Evolutionary conservation across 2,113 vertebrate species (phyloP).

Genomic region (Tragelaphus imberbis): DNA sequence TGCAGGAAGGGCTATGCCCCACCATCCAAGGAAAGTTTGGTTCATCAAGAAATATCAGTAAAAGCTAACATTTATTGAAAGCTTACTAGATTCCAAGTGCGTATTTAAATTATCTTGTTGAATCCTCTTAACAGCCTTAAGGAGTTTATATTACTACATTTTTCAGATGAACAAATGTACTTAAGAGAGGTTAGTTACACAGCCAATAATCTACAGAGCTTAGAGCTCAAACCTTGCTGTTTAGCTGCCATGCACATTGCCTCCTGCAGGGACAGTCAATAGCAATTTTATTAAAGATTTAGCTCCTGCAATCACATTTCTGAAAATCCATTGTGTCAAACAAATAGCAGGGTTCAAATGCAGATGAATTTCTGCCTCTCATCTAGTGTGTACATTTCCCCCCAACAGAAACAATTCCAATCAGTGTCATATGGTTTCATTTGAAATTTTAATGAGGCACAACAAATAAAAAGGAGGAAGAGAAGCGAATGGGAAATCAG

Average conservation of each 20-base stretch:
- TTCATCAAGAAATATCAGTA: background rate
- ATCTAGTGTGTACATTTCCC: constrained; percentile 36
- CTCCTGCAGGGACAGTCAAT: constrained; percentile 16
- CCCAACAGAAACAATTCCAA: constrained; percentile 54
- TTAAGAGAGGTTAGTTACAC: background rate
- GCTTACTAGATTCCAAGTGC: background rate
- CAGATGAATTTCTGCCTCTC: constrained; percentile 50
- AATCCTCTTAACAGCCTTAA: background rate
- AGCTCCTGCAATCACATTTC: background rate
- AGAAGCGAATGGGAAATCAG: constrained; percentile 51
- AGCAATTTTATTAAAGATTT: constrained; percentile 50
- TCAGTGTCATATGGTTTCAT: constrained; percentile 52
- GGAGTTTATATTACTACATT: background rate
- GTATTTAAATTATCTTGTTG: background rate
- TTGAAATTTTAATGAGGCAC: constrained; percentile 67
- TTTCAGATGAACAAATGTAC: constrained; percentile 22
- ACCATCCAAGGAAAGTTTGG: background rate
- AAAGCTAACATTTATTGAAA: background rate
- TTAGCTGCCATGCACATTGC: background rate
- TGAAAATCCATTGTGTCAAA: constrained; percentile 50
- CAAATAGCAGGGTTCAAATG: constrained; percentile 36
- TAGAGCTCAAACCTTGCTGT: background rate
- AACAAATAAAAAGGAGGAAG: constrained; percentile 15
- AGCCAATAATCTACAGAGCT: background rate
- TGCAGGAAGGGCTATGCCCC: background rate